Percentiles rank a stretch among this genome's conserved stretches.
These are phyloP conservation scores for Microctonus aethiopoides DNA, from an alignment of 2,888 invertebrate genomes.

Conservation along the genomic window DNA sequence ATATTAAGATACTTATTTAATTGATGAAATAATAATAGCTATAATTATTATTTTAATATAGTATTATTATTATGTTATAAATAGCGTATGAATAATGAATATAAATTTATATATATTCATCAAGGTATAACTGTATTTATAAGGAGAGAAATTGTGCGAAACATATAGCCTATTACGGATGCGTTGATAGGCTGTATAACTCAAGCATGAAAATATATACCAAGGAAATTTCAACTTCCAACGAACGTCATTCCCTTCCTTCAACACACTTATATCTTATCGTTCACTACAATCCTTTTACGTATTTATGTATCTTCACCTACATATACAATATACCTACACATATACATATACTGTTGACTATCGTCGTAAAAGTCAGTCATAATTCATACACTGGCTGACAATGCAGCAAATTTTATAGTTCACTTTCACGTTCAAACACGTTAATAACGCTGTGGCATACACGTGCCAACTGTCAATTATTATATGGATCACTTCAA, in stretches of 20 bases:
- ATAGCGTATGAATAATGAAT: not conserved
- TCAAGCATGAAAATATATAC: not conserved
- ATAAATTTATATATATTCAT: not conserved
- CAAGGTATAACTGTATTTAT: not conserved
- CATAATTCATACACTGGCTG: slow-evolving; percentile 9
- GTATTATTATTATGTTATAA: not conserved
- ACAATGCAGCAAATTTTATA: slow-evolving; percentile 11
- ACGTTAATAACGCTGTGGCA: not conserved
- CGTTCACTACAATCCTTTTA: no score
- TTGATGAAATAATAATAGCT: no score
- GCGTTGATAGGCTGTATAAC: slow-evolving; percentile 5
- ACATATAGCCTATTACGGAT: not conserved
- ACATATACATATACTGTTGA: not conserved
- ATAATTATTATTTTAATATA: not conserved
- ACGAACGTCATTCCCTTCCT: not conserved
- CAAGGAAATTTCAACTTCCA: not conserved
- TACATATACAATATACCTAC: not conserved
- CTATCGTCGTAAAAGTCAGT: not conserved
- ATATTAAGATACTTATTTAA: no score
- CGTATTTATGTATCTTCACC: no score
- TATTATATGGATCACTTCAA: not conserved
- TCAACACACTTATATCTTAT: not conserved
- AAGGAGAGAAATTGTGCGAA: not conserved
- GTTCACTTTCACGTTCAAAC: slow-evolving; percentile 1
- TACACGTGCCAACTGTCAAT: not conserved